Evolutionary conservation across 2,797 vertebrate genomes (phyloP), one percentile per base, ranked within the genome.

Genomic region (Vultur gryphus): DNA sequence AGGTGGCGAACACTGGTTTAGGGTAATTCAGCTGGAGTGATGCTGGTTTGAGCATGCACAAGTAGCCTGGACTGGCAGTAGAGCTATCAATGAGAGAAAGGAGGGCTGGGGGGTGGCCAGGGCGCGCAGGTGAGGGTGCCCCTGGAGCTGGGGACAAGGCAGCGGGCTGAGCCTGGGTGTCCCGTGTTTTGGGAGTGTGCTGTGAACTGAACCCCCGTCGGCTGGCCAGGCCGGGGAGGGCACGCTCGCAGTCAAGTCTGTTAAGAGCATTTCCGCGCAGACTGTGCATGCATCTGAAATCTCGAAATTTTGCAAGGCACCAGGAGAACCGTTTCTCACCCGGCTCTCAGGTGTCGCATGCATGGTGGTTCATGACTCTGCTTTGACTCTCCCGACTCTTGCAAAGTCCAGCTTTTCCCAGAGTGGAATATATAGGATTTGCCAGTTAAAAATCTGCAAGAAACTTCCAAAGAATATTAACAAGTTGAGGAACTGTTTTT

Each of bases 401-500:
- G 35, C 26, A 11, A 78, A 61, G 54, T 33, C 37, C 67, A 11
- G 24, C 23, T 80, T 78, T 94, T 48, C 33, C 48, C 52, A 15
- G 55, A 35, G 54, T 62, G 48, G 33, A 43, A 44, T 52, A 16
- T 23, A 0, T 16, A 28, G 73, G 35, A 67, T 49, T 64, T 77
- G 13, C 0, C 1, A 19, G 55, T 94, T 92, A 82, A 84, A 96
- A 94, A 93, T 57, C 67, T 71, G 39, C 77, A 35, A 73, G 71
- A 94, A 93, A 91, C 48, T 71, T 85, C 52, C 84, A 61, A 73
- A 93, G 81, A 85, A 73, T 71, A 71, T 37, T 41, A 89, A 41
- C 31, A 65, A 77, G 29, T 12, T n/a, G 58, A 89, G 88, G 94
- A 96, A 86, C 86, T 89, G 87, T 84, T 95, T 96, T 86, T 87